A percentile compares a stretch with the other conserved stretches of the same genome.
phyloP scores from a whole-genome alignment of 2,113 vertebrate species.

The Ondatra zibethicus region DNA sequence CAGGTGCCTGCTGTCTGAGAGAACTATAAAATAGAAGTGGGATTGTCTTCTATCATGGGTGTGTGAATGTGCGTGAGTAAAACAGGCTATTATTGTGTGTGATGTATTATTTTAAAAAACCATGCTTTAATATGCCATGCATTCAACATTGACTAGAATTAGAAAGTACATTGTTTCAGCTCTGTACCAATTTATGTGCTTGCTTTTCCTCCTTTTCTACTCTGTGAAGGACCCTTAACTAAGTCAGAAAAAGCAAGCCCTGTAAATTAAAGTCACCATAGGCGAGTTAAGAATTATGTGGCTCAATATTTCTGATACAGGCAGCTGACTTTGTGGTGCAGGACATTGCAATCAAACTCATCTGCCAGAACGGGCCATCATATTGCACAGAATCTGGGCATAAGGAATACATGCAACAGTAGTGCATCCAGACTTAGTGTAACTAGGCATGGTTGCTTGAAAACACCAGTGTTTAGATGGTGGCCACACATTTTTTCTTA shows the following conservation, averaged over 20 bases:
- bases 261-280: neutral
- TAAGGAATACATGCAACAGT: neutral
- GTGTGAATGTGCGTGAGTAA: neutral
- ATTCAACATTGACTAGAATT: neutral
- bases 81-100: neutral
- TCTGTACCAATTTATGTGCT: neutral
- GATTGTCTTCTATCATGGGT: neutral
- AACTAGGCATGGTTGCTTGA: neutral
- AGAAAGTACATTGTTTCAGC: neutral
- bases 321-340: neutral
- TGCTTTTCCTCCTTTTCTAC: neutral
- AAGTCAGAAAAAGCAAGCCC: neutral
- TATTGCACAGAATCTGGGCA: no score
- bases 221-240: neutral
- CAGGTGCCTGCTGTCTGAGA: neutral
- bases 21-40: neutral
- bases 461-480: neutral
- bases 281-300: neutral
- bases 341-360: no score
- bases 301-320: neutral
- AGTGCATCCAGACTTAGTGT: neutral
- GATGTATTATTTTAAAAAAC: neutral
- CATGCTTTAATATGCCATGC: neutral
- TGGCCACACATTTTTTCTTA: neutral
- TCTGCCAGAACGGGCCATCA: neutral